Conservation (phyloP, 2,113 vertebrate species). For the Callopanchax toddi region DNA sequence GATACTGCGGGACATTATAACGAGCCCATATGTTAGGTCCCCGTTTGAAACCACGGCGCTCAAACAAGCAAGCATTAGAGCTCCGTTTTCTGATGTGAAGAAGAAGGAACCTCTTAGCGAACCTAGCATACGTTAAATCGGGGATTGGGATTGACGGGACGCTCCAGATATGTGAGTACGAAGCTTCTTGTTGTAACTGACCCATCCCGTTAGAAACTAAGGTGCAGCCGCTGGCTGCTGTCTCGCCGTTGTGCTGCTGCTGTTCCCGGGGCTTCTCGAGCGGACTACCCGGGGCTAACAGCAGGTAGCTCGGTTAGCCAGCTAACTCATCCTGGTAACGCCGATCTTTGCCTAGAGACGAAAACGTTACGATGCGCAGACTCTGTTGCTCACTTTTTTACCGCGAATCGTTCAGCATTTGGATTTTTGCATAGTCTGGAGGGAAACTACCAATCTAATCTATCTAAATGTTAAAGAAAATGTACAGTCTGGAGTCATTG, state of each 20-base stretch:
- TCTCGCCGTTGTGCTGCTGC: background rate
- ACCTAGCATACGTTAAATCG: background rate
- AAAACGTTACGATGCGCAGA: conserved; percentile 51
- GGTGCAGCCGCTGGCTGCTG: background rate
- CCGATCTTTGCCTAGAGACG: conserved; percentile 44
- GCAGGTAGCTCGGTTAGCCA: conserved; percentile 53
- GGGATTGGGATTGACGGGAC: background rate
- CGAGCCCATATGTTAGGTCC: conserved; percentile 15
- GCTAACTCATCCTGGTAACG: conserved; percentile 48
- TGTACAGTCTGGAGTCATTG: background rate
- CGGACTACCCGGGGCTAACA: conserved; percentile 20
- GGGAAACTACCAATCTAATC: background rate
- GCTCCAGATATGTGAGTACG: conserved; percentile 29
- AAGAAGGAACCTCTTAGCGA: conserved; percentile 8
- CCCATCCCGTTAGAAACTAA: background rate
- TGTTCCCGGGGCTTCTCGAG: background rate
- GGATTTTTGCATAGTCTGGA: background rate
- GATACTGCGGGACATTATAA: conserved; percentile 15
- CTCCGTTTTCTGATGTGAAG: conserved; percentile 55
- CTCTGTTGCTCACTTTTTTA: conserved; percentile 5
- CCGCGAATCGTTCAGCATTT: conserved; percentile 37
- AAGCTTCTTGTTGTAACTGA: background rate
- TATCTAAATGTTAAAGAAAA: background rate
- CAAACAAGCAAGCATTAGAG: conserved; percentile 49
- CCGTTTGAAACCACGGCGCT: conserved; percentile 22